These are phyloP conservation scores for Lethrus apterus DNA, from an alignment of 1,140 invertebrate genomes.

Conservation along the genomic window DNA sequence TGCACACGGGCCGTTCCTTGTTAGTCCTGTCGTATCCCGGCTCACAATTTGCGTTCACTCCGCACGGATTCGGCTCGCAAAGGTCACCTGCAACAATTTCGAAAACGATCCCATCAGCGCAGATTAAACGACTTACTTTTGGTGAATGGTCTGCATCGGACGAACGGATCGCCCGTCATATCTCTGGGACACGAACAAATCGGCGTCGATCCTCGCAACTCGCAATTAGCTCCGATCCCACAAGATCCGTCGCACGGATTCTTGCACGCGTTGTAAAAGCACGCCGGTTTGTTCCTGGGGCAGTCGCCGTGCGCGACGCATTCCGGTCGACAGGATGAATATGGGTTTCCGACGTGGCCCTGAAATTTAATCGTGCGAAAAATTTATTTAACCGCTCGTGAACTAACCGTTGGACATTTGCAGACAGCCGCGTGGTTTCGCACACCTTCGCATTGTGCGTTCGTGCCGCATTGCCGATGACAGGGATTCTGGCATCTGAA, in stretches of 20 bases:
- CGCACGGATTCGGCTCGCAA: conserved; percentile 79
- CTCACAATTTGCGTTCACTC: conserved; percentile 70
- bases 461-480: conserved; percentile 62
- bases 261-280: conserved; percentile 70
- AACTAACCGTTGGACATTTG: conserved; percentile 65
- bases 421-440: conserved; percentile 70
- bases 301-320: conserved; percentile 68
- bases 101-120: background rate
- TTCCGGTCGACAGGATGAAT: conserved; percentile 63
- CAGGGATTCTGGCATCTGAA: conserved; percentile 75
- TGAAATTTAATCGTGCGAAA: conserved; percentile 10
- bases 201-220: conserved; percentile 65
- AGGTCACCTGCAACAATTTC: conserved; percentile 55
- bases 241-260: conserved; percentile 76
- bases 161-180: conserved; percentile 81
- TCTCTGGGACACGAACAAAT: conserved; percentile 79
- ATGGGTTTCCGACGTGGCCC: conserved; percentile 63
- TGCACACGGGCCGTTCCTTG: conserved; percentile 74
- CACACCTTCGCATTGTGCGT: conserved; percentile 68
- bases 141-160: conserved; percentile 70
- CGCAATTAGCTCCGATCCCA: conserved; percentile 72
- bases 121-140: conserved; percentile 48
- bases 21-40: conserved; percentile 74
- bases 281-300: conserved; percentile 66
- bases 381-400: background rate